These are phyloP conservation scores for Leptopilina myrica DNA, from an alignment of 2,888 invertebrate genomes.

Conservation along the genomic window DNA sequence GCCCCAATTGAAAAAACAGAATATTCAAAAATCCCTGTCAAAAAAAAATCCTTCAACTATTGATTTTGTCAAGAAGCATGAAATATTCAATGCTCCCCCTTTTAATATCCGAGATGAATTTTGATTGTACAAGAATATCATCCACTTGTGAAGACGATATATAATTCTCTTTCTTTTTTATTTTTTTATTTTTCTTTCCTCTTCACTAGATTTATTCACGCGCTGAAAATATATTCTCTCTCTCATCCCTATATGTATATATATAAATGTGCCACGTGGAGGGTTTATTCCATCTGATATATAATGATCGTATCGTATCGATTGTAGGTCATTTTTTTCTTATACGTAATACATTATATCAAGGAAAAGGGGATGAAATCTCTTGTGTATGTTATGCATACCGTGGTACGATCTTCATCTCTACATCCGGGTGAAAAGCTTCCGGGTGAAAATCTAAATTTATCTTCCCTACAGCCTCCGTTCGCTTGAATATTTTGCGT, in stretches of 20 bases:
- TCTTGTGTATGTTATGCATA: slow-evolving; percentile 41
- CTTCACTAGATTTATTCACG: neutral
- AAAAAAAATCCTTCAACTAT: too few relatives aligned
- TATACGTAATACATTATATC: neutral
- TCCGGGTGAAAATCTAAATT: slow-evolving; percentile 70
- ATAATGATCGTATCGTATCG: slow-evolving; percentile 2
- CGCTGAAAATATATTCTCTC: neutral
- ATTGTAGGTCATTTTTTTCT: slow-evolving; percentile 18
- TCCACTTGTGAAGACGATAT: neutral
- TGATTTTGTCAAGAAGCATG: too few relatives aligned
- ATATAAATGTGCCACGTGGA: neutral
- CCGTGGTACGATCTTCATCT: slow-evolving; percentile 66
- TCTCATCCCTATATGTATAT: neutral
- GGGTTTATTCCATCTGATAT: slow-evolving; percentile 4
- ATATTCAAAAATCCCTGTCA: too few relatives aligned
- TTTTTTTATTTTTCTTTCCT: neutral
- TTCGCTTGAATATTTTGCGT: slow-evolving; percentile 47
- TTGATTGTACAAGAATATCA: neutral
- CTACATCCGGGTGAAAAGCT: slow-evolving; percentile 68
- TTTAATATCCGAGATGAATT: slow-evolving; percentile 3
- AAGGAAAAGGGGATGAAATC: neutral
- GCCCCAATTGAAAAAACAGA: too few relatives aligned
- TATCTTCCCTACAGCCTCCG: slow-evolving; percentile 64
- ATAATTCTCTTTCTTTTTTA: neutral
- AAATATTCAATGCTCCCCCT: too few relatives aligned